Percentiles rank a stretch among this genome's conserved stretches.
These are phyloP conservation scores for Drosophila teissieri DNA, from an alignment of 1,140 invertebrate species.

Conservation along the genomic window DNA sequence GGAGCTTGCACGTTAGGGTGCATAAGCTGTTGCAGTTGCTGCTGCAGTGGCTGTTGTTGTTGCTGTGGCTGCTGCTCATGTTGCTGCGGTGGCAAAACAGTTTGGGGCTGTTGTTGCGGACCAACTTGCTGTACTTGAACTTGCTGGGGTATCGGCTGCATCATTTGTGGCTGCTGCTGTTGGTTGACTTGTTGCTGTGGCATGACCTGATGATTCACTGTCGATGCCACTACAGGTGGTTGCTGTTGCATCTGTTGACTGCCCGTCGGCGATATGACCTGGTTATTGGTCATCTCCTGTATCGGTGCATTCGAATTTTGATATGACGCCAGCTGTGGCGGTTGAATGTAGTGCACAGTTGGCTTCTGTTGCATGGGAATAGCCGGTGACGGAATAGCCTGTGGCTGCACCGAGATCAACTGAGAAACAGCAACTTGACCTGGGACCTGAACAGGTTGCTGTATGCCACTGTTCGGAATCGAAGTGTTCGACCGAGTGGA, in stretches of 20 bases:
- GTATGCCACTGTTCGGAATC: slow-evolving; percentile 56
- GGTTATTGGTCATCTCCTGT: slow-evolving; percentile 61
- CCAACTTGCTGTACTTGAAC: slow-evolving; percentile 43
- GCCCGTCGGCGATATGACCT: slow-evolving; percentile 67
- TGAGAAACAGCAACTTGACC: slow-evolving; percentile 36
- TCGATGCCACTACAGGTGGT: slow-evolving; percentile 30
- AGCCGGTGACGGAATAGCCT: slow-evolving; percentile 61
- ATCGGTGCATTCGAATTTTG: slow-evolving; percentile 58
- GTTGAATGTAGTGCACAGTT: slow-evolving; percentile 72
- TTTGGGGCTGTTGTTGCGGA: slow-evolving; percentile 33
- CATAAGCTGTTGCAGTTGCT: slow-evolving; percentile 71
- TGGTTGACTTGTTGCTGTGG: slow-evolving; percentile 42
- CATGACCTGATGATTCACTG: slow-evolving; percentile 31
- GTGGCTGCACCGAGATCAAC: slow-evolving; percentile 60
- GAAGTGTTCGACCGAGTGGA: slow-evolving; percentile 54
- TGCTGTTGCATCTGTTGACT: slow-evolving; percentile 67
- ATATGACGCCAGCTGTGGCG: slow-evolving; percentile 72
- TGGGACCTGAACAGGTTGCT: slow-evolving; percentile 35
- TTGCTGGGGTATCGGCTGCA: slow-evolving; percentile 48
- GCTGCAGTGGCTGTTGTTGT: slow-evolving; percentile 79
- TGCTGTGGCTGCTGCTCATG: slow-evolving; percentile 84
- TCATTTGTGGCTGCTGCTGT: slow-evolving; percentile 43
- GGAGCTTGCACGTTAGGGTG: slow-evolving; percentile 61
- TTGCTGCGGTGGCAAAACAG: slow-evolving; percentile 61
- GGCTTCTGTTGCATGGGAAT: slow-evolving; percentile 68